These are phyloP conservation scores for Drosophila repletoides DNA, from an alignment of 1,140 invertebrate species.

Conservation along the genomic window DNA sequence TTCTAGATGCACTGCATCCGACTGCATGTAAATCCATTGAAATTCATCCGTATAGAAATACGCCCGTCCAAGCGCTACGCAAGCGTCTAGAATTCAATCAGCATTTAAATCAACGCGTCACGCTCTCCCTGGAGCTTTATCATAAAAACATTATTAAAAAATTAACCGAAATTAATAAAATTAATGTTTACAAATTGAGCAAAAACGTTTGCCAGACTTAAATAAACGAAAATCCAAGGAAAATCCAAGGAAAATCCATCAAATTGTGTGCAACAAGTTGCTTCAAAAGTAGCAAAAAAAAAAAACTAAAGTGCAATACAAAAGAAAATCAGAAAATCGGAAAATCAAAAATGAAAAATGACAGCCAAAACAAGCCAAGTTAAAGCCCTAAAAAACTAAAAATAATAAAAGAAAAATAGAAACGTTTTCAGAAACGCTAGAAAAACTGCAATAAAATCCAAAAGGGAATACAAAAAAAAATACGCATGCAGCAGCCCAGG, in stretches of 20 bases:
- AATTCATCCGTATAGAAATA: background rate
- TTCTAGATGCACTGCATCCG: slow-evolving; percentile 43
- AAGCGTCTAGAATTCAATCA: slow-evolving; percentile 52
- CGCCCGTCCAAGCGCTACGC: slow-evolving; percentile 3
- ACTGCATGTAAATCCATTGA: too few species aligned
- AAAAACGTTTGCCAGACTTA: slow-evolving; percentile 68
- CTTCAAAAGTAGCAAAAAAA: slow-evolving; percentile 9
- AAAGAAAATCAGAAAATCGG: slow-evolving; percentile 8
- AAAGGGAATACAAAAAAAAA: background rate
- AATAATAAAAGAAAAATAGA: background rate
- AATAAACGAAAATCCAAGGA: slow-evolving; percentile 1
- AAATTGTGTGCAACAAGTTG: slow-evolving; percentile 36
- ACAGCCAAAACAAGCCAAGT: slow-evolving; percentile 39
- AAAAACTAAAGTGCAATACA: slow-evolving; percentile 45
- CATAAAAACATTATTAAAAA: slow-evolving; percentile 76
- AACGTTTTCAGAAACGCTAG: background rate
- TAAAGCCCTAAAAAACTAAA: slow-evolving; percentile 33
- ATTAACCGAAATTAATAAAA: slow-evolving; percentile 34
- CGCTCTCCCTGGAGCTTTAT: slow-evolving; percentile 63
- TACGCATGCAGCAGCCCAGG: background rate
- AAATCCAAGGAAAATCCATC: background rate
- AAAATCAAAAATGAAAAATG: slow-evolving; percentile 40
- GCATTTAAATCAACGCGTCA: slow-evolving; percentile 62
- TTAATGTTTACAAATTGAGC: slow-evolving; percentile 50
- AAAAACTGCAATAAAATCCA: background rate